Conservation (phyloP, 2,888 invertebrate species). For the Habroteleia sp. region DNA sequence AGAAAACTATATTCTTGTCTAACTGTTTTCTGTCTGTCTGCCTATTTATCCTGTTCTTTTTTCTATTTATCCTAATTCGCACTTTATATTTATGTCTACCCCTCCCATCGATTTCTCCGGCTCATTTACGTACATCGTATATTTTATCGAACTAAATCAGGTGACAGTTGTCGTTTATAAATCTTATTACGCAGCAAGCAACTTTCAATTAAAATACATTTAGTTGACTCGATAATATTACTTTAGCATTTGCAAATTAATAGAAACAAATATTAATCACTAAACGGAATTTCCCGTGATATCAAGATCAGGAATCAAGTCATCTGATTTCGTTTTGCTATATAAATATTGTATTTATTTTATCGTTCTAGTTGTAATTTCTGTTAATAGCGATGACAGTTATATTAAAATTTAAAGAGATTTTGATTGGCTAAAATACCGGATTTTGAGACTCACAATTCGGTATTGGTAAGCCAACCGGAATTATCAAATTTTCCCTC, state of each 20-base stretch:
- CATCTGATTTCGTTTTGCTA: constrained; percentile 45
- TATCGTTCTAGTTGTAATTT: constrained; percentile 49
- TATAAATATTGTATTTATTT: constrained; percentile 22
- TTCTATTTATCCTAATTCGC: constrained; percentile 43
- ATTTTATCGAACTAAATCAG: constrained; percentile 44
- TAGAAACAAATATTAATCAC: not conserved
- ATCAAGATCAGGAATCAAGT: constrained; percentile 5
- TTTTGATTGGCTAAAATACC: constrained; percentile 39
- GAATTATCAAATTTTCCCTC: constrained; percentile 34
- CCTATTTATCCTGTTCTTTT: constrained; percentile 46
- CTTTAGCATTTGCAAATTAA: constrained; percentile 5
- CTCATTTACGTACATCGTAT: constrained; percentile 16
- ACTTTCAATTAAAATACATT: constrained; percentile 3
- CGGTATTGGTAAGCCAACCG: constrained; percentile 49
- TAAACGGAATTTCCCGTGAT: not conserved
- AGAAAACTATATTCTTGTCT: constrained; percentile 64
- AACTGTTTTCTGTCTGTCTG: constrained; percentile 63
- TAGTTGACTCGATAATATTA: constrained; percentile 17
- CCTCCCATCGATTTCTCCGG: constrained; percentile 19
- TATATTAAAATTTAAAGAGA: constrained; percentile 62
- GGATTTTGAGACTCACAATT: constrained; percentile 46
- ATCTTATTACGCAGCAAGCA: not conserved
- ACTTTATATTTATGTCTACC: constrained; percentile 32
- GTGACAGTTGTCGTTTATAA: constrained; percentile 15
- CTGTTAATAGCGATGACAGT: constrained; percentile 67